A percentile compares a stretch with the other conserved stretches of the same genome.
Conservation (phyloP, 2,888 invertebrate genomes). For the Drosophila flavopinicola region DNA sequence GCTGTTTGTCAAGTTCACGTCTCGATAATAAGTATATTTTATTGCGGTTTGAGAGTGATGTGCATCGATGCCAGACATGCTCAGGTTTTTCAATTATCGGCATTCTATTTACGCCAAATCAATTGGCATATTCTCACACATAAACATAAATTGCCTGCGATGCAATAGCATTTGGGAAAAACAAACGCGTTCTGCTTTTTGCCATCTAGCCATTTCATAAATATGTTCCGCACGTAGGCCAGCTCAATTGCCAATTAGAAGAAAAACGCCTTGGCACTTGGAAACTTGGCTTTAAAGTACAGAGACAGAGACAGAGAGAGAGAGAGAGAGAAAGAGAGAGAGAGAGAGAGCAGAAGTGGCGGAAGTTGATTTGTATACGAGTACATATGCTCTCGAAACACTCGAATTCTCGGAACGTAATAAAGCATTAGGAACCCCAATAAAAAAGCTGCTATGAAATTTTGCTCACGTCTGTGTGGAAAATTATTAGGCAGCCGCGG, state of each 20-base stretch:
- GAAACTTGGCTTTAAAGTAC: conserved; percentile 51
- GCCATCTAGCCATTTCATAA: conserved; percentile 60
- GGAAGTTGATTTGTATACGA: conserved; percentile 81
- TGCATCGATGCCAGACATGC: conserved; percentile 9
- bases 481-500: conserved; percentile 70
- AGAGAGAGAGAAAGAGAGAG: too few species aligned
- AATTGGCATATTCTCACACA: conserved; percentile 73
- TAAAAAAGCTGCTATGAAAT: conserved; percentile 67
- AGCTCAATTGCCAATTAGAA: conserved; percentile 82
- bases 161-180: conserved; percentile 55
- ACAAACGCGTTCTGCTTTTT: conserved; percentile 46
- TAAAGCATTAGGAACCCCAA: conserved; percentile 46
- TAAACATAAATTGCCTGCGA: conserved; percentile 71
- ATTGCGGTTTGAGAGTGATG: conserved; percentile 27
- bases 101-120: conserved; percentile 56
- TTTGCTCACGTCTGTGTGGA: conserved; percentile 69
- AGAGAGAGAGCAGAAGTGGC: conserved; percentile 39
- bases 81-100: conserved; percentile 53
- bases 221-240: conserved; percentile 75
- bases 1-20: conserved; percentile 4
- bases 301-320: conserved; percentile 4
- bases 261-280: conserved; percentile 55
- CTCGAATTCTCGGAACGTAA: conserved; percentile 28
- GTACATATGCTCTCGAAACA: conserved; percentile 23
- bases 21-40: conserved; percentile 20